A percentile compares a stretch with the other conserved stretches of the same genome.
phyloP scores from a whole-genome alignment of 53 echinoderm and acorn worm genomes.

The Pentamera pediparva region DNA sequence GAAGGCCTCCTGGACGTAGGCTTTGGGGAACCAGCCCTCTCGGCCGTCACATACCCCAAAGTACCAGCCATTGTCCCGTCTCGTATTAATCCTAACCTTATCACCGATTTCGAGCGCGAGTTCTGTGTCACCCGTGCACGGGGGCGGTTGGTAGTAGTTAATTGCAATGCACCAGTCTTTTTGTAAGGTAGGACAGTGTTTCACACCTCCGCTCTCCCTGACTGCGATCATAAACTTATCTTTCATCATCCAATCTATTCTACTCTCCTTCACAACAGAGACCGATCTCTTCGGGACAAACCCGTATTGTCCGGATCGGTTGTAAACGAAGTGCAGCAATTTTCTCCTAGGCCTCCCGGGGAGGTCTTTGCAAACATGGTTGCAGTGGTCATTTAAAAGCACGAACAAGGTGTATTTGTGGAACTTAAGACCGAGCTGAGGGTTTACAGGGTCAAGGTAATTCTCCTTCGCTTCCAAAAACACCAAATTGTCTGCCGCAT shows the following conservation, averaged over 20 bases:
- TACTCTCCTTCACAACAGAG: background rate
- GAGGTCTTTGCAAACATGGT: background rate
- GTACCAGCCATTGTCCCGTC: background rate
- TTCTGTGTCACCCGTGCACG: background rate
- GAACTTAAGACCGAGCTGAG: background rate
- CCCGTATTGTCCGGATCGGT: background rate
- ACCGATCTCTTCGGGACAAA: background rate
- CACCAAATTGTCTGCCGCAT: no score
- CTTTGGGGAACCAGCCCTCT: constrained; percentile 13
- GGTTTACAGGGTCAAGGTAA: background rate
- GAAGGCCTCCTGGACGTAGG: background rate
- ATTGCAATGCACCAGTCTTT: background rate
- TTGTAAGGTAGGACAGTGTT: background rate
- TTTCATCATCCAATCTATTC: background rate
- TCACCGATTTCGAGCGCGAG: background rate
- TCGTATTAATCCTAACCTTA: background rate
- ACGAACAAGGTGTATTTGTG: background rate
- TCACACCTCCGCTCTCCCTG: background rate
- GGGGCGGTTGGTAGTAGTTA: background rate
- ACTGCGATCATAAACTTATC: background rate
- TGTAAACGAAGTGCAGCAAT: background rate
- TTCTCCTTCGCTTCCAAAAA: background rate
- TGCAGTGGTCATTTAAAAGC: background rate
- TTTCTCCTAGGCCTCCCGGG: background rate
- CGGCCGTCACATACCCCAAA: background rate